Percentiles rank a stretch among this genome's conserved stretches.
These are phyloP conservation scores for Thereva nobilitata DNA, from an alignment of 2,888 invertebrate genomes.

Conservation along the genomic window DNA sequence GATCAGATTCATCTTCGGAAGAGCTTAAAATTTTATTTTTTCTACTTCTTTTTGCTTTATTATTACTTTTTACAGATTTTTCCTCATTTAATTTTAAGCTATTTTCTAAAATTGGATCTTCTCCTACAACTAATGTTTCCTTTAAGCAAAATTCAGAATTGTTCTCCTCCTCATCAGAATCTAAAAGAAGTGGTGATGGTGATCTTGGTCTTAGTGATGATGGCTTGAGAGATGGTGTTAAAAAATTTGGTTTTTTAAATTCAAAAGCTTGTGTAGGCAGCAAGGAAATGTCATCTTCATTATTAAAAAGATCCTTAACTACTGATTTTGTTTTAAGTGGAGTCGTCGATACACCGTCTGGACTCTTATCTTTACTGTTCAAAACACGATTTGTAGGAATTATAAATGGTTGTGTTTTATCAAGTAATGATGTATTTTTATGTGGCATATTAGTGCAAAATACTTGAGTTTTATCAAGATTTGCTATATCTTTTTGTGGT, in stretches of 20 bases:
- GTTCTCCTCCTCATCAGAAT: slow-evolving; percentile 9
- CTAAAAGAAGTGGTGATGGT: neutral
- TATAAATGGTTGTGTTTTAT: slow-evolving; percentile 22
- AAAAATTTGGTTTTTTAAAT: neutral
- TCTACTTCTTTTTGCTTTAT: too few relatives aligned
- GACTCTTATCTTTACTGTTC: neutral
- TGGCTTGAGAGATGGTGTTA: neutral
- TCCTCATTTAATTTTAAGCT: neutral
- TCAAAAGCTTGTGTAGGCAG: slow-evolving; percentile 20
- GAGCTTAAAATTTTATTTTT: neutral
- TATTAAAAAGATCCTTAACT: neutral
- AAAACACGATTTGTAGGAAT: neutral
- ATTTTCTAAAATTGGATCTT: neutral
- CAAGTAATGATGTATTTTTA: neutral
- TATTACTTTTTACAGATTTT: too few relatives aligned
- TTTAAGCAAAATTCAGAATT: slow-evolving; percentile 4
- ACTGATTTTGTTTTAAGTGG: neutral
- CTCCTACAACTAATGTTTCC: neutral
- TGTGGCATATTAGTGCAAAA: neutral
- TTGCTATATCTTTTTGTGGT: neutral
- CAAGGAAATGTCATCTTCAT: slow-evolving; percentile 11
- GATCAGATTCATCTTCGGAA: neutral
- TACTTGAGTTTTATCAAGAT: slow-evolving; percentile 23
- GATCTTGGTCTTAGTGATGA: neutral
- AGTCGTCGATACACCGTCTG: neutral